Evolutionary conservation across 2,113 vertebrate genomes (phyloP).

Genomic region (Eudyptes chrysolophus): DNA sequence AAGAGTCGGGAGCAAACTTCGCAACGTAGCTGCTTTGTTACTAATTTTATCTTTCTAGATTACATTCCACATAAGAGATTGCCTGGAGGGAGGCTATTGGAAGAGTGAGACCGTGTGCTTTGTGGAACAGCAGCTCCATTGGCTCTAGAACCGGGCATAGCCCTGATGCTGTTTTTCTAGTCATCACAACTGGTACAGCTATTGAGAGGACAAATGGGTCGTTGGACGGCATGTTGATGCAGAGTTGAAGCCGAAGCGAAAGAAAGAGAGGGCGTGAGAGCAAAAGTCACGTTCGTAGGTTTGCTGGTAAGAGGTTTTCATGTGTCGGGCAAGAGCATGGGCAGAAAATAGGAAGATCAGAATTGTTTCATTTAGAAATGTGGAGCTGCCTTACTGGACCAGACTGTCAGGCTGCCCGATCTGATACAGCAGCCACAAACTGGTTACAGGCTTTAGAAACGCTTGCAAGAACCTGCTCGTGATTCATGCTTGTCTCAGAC

Average conservation of each 20-base stretch:
- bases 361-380: fast-evolving
- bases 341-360: not conserved
- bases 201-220: fast-evolving
- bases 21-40: not conserved
- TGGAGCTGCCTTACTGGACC: not conserved
- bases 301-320: not conserved
- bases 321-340: fast-evolving
- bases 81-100: too few species aligned
- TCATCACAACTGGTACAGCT: fast-evolving
- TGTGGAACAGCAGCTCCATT: not conserved
- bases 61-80: not conserved
- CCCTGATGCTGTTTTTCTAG: not conserved
- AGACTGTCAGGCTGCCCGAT: not conserved
- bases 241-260: not conserved
- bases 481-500: not conserved
- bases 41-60: not conserved
- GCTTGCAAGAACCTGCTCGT: not conserved
- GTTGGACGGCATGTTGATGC: fast-evolving
- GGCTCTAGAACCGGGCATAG: not conserved
- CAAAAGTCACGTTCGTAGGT: fast-evolving
- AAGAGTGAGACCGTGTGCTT: too few species aligned
- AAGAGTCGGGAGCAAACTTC: not conserved
- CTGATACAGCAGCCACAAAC: not conserved
- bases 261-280: not conserved
- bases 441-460: not conserved